A percentile compares a stretch with the other conserved stretches of the same genome.
Conservation (phyloP, 2,888 invertebrate genomes). For the Girardia tigrina region DNA sequence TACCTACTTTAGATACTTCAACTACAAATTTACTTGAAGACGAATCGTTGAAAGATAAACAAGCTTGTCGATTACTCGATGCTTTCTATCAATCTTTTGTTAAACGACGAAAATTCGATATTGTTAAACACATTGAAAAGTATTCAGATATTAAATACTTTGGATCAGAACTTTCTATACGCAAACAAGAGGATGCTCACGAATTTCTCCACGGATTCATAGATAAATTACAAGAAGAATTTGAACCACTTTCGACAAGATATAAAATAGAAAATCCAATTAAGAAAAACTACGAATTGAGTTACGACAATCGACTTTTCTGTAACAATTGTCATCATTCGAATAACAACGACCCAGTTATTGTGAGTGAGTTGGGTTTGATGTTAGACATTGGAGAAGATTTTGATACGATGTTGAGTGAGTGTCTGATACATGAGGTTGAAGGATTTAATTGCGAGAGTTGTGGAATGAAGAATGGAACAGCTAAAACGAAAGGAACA, state of each 20-base stretch:
- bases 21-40: neutral
- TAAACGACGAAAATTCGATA: neutral
- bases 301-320: neutral
- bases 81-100: neutral
- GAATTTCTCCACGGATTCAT: neutral
- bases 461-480: neutral
- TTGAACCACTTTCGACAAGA: neutral
- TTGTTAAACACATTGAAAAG: neutral
- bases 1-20: neutral
- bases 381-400: neutral
- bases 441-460: neutral
- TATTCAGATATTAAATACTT: neutral
- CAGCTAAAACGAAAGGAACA: neutral
- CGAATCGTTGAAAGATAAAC: neutral
- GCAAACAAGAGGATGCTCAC: neutral
- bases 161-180: neutral
- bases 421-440: neutral
- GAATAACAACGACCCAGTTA: neutral
- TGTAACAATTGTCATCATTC: conserved; percentile 4
- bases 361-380: neutral
- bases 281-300: neutral
- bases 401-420: neutral
- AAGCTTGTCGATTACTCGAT: neutral
- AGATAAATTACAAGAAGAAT: neutral
- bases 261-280: neutral